phyloP scores from a whole-genome alignment of 2,797 vertebrate species.

The Todus mexicanus region DNA sequence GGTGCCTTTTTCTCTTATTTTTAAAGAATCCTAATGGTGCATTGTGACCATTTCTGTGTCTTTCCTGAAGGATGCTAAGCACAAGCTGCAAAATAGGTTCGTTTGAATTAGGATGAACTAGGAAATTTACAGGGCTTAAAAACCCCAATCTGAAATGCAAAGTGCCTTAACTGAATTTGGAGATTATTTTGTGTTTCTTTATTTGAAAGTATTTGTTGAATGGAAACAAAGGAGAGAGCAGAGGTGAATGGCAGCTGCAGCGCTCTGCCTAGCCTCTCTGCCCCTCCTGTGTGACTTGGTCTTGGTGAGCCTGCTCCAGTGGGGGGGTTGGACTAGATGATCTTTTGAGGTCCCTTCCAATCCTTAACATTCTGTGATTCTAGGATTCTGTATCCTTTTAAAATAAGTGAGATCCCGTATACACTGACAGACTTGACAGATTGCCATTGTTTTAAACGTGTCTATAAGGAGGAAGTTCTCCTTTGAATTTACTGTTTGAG shows the following conservation, averaged over 20 bases:
- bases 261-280: neutral
- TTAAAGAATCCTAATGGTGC: neutral
- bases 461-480: neutral
- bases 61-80: neutral
- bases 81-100: neutral
- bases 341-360: too few species aligned
- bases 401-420: neutral
- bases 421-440: neutral
- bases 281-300: too few species aligned
- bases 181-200: neutral
- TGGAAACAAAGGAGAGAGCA: neutral
- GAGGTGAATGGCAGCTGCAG: neutral
- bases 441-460: neutral
- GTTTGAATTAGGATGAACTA: neutral
- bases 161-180: neutral
- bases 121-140: neutral
- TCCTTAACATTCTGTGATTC: too few species aligned
- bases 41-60: neutral
- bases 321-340: too few species aligned
- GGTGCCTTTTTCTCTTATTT: neutral
- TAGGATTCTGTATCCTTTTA: neutral
- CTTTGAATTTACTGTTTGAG: neutral
- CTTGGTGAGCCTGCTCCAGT: too few species aligned
- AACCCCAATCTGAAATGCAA: neutral
- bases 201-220: neutral